Conservation (phyloP, 2,888 invertebrate genomes). For the Caenorhabditis afra region DNA sequence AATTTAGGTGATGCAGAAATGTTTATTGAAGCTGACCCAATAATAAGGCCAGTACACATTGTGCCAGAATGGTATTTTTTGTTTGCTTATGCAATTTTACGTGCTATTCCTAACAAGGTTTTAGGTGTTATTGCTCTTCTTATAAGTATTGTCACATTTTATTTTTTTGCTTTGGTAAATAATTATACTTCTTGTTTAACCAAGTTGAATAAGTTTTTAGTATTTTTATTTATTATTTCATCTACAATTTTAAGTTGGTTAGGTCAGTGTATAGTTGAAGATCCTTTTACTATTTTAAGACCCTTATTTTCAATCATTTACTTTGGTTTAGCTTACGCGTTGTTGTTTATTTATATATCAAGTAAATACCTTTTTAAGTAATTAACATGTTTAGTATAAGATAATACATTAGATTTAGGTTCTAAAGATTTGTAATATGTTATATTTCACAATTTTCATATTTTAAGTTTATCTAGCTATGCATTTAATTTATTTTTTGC, state of each 20-base stretch:
- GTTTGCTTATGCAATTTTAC: conserved; percentile 89
- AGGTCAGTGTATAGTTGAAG: conserved; percentile 69
- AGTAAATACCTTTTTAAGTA: conserved; percentile 67
- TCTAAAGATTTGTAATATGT: conserved; percentile 66
- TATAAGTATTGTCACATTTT: conserved; percentile 70
- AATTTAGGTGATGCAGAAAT: conserved; percentile 85
- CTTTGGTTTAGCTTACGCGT: conserved; percentile 66
- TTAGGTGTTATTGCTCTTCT: conserved; percentile 86
- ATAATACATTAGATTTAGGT: conserved; percentile 71
- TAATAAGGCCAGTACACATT: conserved; percentile 87
- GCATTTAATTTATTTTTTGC: conserved; percentile 72
- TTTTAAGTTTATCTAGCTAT: conserved; percentile 74
- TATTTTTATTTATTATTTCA: conserved; percentile 68
- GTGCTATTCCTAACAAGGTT: conserved; percentile 88
- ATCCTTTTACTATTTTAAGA: conserved; percentile 68
- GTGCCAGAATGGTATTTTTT: conserved; percentile 91
- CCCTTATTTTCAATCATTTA: conserved; percentile 70
- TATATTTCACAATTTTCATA: conserved; percentile 76
- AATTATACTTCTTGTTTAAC: conserved; percentile 69
- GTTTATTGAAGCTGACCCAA: conserved; percentile 86
- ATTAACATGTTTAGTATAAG: conserved; percentile 65
- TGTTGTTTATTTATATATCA: conserved; percentile 65
- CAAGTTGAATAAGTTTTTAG: conserved; percentile 67
- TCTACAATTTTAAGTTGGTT: conserved; percentile 70
- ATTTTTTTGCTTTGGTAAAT: conserved; percentile 73